A percentile compares a stretch with the other conserved stretches of the same genome.
Conservation (phyloP, 1,140 invertebrate species). For the Mycetomoellerius zeteki region DNA sequence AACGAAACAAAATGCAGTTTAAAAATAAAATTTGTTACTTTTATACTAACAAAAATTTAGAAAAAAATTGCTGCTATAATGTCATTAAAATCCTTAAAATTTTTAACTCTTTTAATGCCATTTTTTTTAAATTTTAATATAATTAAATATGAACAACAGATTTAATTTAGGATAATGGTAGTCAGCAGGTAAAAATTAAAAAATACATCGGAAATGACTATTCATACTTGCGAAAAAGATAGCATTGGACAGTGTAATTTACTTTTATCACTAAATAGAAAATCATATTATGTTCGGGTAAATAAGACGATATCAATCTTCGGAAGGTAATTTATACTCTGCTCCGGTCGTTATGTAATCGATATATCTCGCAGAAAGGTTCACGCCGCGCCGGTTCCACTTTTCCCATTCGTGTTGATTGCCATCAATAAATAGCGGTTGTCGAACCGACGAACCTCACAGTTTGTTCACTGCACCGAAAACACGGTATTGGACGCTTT, state of each 20-base stretch:
- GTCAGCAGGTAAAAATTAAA: too few relatives aligned
- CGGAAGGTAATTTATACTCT: slow-evolving; percentile 6
- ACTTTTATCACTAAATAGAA: background rate
- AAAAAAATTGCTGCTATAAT: too few relatives aligned
- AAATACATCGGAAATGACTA: too few relatives aligned
- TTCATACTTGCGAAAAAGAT: background rate
- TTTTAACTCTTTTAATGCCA: background rate
- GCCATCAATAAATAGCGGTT: slow-evolving; percentile 55
- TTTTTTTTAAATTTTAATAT: too few relatives aligned
- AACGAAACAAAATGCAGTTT: too few relatives aligned
- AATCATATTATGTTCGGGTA: background rate
- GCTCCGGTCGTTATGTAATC: background rate
- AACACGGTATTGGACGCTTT: slow-evolving; percentile 38
- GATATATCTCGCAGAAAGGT: slow-evolving; percentile 9
- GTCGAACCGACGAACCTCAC: slow-evolving; percentile 34
- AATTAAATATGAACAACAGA: too few relatives aligned
- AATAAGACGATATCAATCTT: background rate
- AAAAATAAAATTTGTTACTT: too few relatives aligned
- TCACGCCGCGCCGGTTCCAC: background rate
- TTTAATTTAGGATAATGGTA: too few relatives aligned
- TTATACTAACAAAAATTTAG: too few relatives aligned
- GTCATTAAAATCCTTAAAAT: too few relatives aligned
- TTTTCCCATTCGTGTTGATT: slow-evolving; percentile 32
- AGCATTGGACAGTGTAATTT: background rate
- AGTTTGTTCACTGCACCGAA: slow-evolving; percentile 33